These are phyloP conservation scores for Alectoris magna DNA, from an alignment of 2,797 vertebrate species.

Conservation along the genomic window DNA sequence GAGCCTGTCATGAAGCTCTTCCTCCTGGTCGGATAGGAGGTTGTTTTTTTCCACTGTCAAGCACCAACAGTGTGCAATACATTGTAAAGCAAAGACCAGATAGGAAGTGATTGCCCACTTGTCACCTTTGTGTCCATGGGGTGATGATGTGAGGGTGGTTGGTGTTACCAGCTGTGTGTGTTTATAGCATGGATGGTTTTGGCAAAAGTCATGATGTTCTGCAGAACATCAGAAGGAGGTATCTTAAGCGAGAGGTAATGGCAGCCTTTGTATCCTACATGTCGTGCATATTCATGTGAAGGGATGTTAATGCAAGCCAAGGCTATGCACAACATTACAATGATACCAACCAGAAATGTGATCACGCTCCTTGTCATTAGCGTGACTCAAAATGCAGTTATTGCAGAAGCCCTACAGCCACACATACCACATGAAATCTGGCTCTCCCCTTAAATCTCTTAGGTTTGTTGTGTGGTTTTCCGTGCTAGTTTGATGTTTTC, in stretches of 20 bases:
- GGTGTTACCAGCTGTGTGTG: background rate
- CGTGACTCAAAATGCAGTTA: background rate
- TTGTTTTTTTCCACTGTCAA: background rate
- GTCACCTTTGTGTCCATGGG: background rate
- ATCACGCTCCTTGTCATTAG: background rate
- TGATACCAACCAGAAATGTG: background rate
- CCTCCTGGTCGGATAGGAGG: slow-evolving; percentile 9
- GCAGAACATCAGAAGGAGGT: background rate
- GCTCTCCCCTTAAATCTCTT: background rate
- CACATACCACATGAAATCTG: too few species aligned
- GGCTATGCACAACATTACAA: background rate
- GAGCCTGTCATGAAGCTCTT: slow-evolving; percentile 31
- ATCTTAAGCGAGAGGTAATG: background rate
- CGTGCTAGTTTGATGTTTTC: accelerated
- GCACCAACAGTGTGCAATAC: background rate
- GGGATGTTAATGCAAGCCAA: background rate
- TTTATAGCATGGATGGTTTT: background rate
- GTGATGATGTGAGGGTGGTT: background rate
- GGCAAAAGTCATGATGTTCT: accelerated
- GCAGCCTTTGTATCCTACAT: background rate
- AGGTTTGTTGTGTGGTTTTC: background rate
- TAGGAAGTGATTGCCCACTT: background rate
- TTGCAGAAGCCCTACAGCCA: background rate
- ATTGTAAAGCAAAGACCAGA: background rate
- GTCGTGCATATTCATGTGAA: background rate